Conservation (phyloP, 2,888 invertebrate species). For the Metallyticus violacea region DNA sequence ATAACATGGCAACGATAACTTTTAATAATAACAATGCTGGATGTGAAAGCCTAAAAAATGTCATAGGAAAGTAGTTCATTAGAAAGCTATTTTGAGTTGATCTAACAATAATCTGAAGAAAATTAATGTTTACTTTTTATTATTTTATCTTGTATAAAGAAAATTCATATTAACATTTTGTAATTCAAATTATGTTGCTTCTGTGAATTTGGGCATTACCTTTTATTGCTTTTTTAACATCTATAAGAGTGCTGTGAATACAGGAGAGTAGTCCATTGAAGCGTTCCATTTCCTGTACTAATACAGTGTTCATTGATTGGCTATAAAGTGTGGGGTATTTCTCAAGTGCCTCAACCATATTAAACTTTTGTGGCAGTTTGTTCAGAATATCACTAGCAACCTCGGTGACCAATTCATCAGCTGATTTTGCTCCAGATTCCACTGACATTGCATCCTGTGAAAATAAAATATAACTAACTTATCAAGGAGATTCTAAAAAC, state of each 20-base stretch:
- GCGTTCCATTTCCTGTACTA: constrained; percentile 82
- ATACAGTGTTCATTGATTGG: constrained; percentile 93
- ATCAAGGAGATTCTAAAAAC: too few relatives aligned
- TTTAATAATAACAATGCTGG: too few relatives aligned
- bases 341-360: constrained; percentile 61
- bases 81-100: too few relatives aligned
- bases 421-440: constrained; percentile 61
- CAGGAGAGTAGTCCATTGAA: constrained; percentile 72
- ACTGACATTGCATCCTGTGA: constrained; percentile 60
- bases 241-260: constrained; percentile 53
- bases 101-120: neutral
- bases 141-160: too few relatives aligned
- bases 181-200: too few relatives aligned
- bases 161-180: too few relatives aligned
- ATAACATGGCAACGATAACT: too few relatives aligned
- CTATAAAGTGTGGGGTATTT: constrained; percentile 73
- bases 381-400: constrained; percentile 75
- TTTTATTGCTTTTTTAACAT: constrained; percentile 1
- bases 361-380: constrained; percentile 70
- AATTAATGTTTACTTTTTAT: too few relatives aligned
- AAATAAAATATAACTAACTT: neutral
- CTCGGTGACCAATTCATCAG: constrained; percentile 75
- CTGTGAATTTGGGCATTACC: too few relatives aligned
- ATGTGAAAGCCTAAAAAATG: too few relatives aligned
- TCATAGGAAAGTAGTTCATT: too few relatives aligned